Evolutionary conservation across 2,113 vertebrate genomes (phyloP).

Genomic region (Bombycilla garrulus): DNA sequence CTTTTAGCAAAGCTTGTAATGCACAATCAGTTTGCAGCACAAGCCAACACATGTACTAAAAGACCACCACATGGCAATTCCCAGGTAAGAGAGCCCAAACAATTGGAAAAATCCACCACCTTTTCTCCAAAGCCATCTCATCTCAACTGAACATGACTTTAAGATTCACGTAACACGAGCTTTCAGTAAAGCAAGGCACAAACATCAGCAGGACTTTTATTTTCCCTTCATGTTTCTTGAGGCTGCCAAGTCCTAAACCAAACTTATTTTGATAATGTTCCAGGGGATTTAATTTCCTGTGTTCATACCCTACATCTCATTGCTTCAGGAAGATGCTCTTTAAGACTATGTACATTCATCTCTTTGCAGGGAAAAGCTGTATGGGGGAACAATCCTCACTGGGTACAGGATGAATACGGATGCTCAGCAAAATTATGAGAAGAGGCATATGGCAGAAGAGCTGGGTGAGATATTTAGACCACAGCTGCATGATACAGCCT

Average conservation of each 20-base stretch:
- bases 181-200: background rate
- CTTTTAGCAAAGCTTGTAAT: background rate
- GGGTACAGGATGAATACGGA: background rate
- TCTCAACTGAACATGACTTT: background rate
- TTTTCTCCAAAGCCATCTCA: background rate
- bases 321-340: background rate
- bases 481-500: background rate
- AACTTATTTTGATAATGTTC: background rate
- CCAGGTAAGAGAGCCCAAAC: background rate
- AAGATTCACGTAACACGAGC: background rate
- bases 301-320: background rate
- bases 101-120: background rate
- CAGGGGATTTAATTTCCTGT: background rate
- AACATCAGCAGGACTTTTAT: background rate
- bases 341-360: background rate
- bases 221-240: background rate
- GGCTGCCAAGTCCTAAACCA: background rate
- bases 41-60: accelerated
- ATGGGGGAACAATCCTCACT: background rate
- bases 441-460: background rate
- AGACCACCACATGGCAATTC: background rate
- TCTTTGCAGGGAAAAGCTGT: background rate
- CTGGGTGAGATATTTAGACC: background rate
- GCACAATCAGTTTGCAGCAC: background rate
- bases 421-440: background rate